phyloP scores from a whole-genome alignment of 2,113 vertebrate genomes.

The Neofelis nebulosa region DNA sequence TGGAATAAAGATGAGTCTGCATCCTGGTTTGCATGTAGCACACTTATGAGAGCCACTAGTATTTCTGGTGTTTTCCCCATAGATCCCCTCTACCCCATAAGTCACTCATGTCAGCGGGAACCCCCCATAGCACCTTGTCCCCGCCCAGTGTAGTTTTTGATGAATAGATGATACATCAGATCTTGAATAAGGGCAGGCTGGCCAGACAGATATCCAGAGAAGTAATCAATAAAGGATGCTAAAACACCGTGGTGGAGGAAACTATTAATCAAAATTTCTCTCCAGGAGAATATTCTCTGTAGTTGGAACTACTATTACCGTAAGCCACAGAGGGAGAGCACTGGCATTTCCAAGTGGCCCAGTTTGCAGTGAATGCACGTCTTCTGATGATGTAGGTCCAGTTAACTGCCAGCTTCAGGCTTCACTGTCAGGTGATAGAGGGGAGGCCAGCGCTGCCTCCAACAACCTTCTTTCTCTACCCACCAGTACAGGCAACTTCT shows the following conservation, averaged over 20 bases:
- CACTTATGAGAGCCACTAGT: background rate
- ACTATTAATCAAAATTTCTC: constrained; percentile 52
- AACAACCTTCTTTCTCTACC: background rate
- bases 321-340: constrained; percentile 14
- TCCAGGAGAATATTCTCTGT: background rate
- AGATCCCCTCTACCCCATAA: background rate
- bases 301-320: constrained; percentile 23
- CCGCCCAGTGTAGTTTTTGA: background rate
- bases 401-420: background rate
- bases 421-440: background rate
- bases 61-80: background rate
- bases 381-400: background rate
- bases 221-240: constrained; percentile 25
- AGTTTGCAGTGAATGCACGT: background rate
- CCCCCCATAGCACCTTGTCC: background rate
- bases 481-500: background rate
- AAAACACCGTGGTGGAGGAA: constrained; percentile 41
- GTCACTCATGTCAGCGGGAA: background rate
- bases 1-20: background rate
- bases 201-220: constrained; percentile 48
- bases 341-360: background rate
- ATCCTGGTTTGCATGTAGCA: background rate
- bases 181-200: background rate
- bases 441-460: background rate
- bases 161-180: constrained; percentile 1